A percentile compares a stretch with the other conserved stretches of the same genome.
Conservation (phyloP, 1,140 invertebrate species). For the Archivesica marissinica region DNA sequence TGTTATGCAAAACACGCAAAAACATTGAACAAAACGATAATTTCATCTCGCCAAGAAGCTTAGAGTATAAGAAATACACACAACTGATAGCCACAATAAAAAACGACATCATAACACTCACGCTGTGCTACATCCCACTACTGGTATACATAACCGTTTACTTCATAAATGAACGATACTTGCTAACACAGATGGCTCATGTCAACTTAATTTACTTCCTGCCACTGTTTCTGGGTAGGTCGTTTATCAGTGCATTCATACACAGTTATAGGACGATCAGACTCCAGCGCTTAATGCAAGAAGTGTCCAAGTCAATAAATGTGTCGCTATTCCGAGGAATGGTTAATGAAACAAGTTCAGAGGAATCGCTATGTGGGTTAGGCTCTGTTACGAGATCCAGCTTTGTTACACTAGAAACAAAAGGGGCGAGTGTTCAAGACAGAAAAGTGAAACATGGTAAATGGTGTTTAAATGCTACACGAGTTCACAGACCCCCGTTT, state of each 20-base stretch:
- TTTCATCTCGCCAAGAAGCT: constrained; percentile 57
- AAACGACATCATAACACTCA: constrained; percentile 67
- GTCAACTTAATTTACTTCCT: constrained; percentile 67
- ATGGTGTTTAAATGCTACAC: neutral
- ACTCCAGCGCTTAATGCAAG: constrained; percentile 63
- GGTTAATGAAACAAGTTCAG: constrained; percentile 25
- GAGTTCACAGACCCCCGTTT: neutral
- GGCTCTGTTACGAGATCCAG: neutral
- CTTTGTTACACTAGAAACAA: neutral
- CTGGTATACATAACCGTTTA: constrained; percentile 63
- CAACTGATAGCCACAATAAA: constrained; percentile 62
- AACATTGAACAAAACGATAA: constrained; percentile 50
- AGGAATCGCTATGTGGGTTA: neutral
- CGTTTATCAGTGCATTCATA: constrained; percentile 64
- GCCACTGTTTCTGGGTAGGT: constrained; percentile 67
- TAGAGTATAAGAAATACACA: constrained; percentile 67
- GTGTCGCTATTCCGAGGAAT: constrained; percentile 2
- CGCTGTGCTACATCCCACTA: constrained; percentile 68
- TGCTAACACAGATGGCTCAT: neutral
- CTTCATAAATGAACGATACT: constrained; percentile 51
- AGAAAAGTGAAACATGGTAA: neutral
- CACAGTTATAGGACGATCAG: constrained; percentile 69
- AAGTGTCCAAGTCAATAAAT: constrained; percentile 6
- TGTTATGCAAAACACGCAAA: constrained; percentile 34
- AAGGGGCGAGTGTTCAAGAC: neutral